Base-by-base conservation (phyloP, 2,113 vertebrate species). In the Merops nubicus region DNA sequence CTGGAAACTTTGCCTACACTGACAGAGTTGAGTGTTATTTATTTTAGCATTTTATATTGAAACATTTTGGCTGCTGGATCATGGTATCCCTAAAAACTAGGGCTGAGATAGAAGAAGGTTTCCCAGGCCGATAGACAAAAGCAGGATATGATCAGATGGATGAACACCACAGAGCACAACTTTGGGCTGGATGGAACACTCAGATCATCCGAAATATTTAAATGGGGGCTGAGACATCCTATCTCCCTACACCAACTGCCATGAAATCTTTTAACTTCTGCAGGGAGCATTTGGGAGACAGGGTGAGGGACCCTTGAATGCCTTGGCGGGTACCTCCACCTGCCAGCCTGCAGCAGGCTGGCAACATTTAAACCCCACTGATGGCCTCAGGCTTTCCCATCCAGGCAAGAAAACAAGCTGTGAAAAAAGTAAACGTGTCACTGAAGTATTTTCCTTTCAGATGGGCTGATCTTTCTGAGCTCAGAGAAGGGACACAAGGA, bases 351-450 rank as follows among this genome's bases (percentile, higher is more conserved):
- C 54, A 77, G 85, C 40, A 86, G 75, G 38, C 94, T 85, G 59
- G 10, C 0, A 0, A 63, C 42, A 78, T 84, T 86, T 62, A 76
- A 95, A 87, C 43, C 29, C 77, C 5, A 7, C 64, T 50, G 64
- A 81, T 14, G 40, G 93, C 86, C 94, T 85, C 89, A 91, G 89
- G 93, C 83, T 92, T 86, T 81, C 92, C 83, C 72, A 92, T 33
- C 73, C 79, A 93, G 95, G 90, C 16, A 19, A 83, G 75, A 97
- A 97, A 96, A 93, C 90, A 96, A 91, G 72, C 93, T 70, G 87
- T 91, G 95, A 77, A 91, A 78, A 91, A 85, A 65, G 85, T 78
- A 88, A 96, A 93, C 82, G 94, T 75, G 81, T 89, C 93, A 96
- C 65, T 80, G 85, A 93, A 85, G 94, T 76, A 73, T 96, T 97